Conservation (phyloP, 2,113 vertebrate genomes). For the Hucho hucho region DNA sequence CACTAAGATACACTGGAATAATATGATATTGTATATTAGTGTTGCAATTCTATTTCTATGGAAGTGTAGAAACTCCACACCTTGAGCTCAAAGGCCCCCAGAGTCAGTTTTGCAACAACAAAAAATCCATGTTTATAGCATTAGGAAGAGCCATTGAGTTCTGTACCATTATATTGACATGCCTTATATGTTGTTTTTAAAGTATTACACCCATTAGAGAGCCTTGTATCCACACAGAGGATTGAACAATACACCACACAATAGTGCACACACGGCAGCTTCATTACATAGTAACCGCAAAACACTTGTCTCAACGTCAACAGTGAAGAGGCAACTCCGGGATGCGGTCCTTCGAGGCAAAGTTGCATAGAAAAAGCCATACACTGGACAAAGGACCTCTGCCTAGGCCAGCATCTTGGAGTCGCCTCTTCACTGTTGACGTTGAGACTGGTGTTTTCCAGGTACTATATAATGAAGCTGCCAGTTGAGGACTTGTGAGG, state of each 20-base stretch:
- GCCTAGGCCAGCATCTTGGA: too few relatives aligned
- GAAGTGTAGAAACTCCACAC: neutral
- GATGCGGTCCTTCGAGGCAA: too few relatives aligned
- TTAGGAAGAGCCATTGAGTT: constrained; percentile 36
- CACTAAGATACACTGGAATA: too few relatives aligned
- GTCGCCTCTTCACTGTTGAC: too few relatives aligned
- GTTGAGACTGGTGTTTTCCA: too few relatives aligned
- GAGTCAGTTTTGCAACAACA: constrained; percentile 49
- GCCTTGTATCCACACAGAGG: constrained; percentile 31
- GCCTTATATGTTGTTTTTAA: constrained; percentile 53
- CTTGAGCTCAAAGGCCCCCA: constrained; percentile 27
- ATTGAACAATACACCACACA: constrained; percentile 49
- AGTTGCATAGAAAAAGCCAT: too few relatives aligned
- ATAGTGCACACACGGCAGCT: too few relatives aligned
- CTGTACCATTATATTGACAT: constrained; percentile 31
- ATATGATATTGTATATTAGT: too few relatives aligned
- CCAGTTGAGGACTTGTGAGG: too few relatives aligned
- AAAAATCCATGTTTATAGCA: constrained; percentile 48
- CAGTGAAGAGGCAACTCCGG: neutral
- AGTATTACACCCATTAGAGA: constrained; percentile 31
- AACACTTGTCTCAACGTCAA: constrained; percentile 51
- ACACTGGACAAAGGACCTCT: too few relatives aligned
- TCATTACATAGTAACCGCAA: constrained; percentile 47
- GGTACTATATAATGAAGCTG: too few relatives aligned
- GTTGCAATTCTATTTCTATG: too few relatives aligned